Evolutionary conservation across 1,140 invertebrate genomes (phyloP), one percentile per base, ranked within the genome.

Genomic region (Cydia splendana): DNA sequence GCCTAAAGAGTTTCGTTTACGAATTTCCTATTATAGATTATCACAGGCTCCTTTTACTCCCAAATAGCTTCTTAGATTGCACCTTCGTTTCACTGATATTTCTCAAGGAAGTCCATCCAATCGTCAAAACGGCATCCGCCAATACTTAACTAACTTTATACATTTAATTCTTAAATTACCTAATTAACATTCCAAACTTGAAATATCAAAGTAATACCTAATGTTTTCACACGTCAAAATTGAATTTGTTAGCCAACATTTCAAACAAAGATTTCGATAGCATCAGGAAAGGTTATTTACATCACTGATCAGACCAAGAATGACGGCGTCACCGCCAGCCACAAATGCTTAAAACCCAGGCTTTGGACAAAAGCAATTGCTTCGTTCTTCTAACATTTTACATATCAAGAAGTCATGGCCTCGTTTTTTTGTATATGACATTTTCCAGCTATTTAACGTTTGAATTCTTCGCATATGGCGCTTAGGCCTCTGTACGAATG

Each of bases 21-120:
- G 81, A 85, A 81, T 85, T 83, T 87, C 82, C 87, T 86, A 85
- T 83, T 84, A 89, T 85, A 85, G 84, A 84, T 89, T 93, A 93
- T 93, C 91, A 93, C 91, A 93, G 90, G 87, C 89, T 75, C 75
- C 57, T 87, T 86, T 86, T 87, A 88, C 87, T 89, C 89, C 42
- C 78, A 87, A 86, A 18, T 53, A n/a, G 15, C 51, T 76, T 82
- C 83, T 73, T 78, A 85, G 84, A 88, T 87, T 88, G 88, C 89
- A 90, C 88, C 86, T 86, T 87, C 79, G 79, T 84, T 84, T 81
- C 80, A 83, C 75, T 80, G 79, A 82, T 82, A 81, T 75, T 78
- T 76, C 80, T 77, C 74, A 65, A 79, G 77, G 75, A 80, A 80
- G 75, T 79, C 74, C 74, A 82, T 34, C 34, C 67, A 71, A 71